Conservation (phyloP, 2,888 invertebrate species). For the Heteromurus nitidus region DNA sequence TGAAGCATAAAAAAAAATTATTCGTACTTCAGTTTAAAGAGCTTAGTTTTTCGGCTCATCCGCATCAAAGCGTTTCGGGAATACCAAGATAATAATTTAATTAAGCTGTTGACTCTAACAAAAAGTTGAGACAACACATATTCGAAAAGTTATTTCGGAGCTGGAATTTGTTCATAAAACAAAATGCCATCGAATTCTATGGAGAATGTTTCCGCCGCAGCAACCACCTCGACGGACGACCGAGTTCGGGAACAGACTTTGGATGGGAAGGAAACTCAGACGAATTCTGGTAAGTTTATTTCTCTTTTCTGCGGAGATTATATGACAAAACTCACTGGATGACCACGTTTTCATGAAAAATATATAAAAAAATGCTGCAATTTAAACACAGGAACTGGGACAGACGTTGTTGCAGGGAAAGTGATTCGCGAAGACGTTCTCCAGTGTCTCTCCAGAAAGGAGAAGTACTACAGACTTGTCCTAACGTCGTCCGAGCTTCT, state of each 20-base stretch:
- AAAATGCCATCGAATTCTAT: not conserved
- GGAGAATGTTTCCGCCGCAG: not conserved
- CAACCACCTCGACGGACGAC: not conserved
- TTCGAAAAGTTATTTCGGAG: too few relatives aligned
- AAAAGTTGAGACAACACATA: too few relatives aligned
- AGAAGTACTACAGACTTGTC: constrained; percentile 65
- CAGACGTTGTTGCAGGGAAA: constrained; percentile 53
- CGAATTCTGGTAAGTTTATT: not conserved
- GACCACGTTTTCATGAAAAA: not conserved
- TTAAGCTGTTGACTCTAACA: too few relatives aligned
- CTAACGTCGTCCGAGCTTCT: constrained; percentile 65
- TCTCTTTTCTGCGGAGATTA: not conserved
- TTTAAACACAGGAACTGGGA: not conserved
- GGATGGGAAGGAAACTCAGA: not conserved
- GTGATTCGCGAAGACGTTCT: constrained; percentile 70
- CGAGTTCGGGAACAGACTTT: not conserved
- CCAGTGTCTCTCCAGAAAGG: constrained; percentile 66
- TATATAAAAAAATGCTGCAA: not conserved
- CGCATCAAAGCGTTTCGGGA: too few relatives aligned
- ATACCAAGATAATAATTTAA: too few relatives aligned
- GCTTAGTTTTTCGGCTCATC: too few relatives aligned
- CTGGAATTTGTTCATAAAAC: too few relatives aligned
- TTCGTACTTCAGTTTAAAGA: too few relatives aligned
- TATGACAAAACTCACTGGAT: not conserved
- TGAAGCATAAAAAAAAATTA: too few relatives aligned